These are phyloP conservation scores for Temnothorax longispinosus DNA, from an alignment of 1,140 invertebrate genomes.

Conservation along the genomic window DNA sequence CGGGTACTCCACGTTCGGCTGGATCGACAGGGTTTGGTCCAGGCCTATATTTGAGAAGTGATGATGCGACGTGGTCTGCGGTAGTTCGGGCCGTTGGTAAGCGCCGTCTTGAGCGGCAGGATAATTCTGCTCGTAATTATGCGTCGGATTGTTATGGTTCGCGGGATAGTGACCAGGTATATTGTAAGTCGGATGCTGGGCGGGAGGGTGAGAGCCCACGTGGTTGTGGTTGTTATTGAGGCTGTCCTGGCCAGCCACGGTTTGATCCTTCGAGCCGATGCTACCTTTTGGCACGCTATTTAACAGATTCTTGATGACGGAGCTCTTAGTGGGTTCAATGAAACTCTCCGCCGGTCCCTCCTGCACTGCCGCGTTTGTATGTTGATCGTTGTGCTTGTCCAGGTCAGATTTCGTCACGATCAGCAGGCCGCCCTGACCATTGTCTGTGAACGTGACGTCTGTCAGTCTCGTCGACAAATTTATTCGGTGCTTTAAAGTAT, in stretches of 20 bases:
- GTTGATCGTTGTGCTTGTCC: constrained; percentile 50
- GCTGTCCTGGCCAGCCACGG: background rate
- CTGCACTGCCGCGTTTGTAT: background rate
- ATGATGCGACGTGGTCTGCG: background rate
- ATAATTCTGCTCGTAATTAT: constrained; percentile 24
- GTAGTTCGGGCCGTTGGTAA: constrained; percentile 22
- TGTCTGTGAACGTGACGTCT: constrained; percentile 83
- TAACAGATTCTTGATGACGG: constrained; percentile 8
- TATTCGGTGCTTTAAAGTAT: constrained; percentile 14
- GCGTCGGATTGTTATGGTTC: background rate
- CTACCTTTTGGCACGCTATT: constrained; percentile 58
- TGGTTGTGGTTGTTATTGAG: background rate
- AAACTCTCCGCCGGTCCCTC: constrained; percentile 74
- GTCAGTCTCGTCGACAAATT: constrained; percentile 73
- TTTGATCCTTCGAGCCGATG: constrained; percentile 23
- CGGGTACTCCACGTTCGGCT: constrained; percentile 59
- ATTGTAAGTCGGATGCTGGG: constrained; percentile 29
- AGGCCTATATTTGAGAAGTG: background rate
- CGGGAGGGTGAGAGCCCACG: background rate
- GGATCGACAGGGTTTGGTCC: constrained; percentile 16
- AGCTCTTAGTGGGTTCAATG: constrained; percentile 65
- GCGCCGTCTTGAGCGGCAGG: background rate
- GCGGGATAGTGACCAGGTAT: background rate
- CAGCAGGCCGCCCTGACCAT: constrained; percentile 72
- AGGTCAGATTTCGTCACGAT: constrained; percentile 66